phyloP scores from a whole-genome alignment of 2,113 vertebrate genomes.

The Eublepharis macularius region DNA sequence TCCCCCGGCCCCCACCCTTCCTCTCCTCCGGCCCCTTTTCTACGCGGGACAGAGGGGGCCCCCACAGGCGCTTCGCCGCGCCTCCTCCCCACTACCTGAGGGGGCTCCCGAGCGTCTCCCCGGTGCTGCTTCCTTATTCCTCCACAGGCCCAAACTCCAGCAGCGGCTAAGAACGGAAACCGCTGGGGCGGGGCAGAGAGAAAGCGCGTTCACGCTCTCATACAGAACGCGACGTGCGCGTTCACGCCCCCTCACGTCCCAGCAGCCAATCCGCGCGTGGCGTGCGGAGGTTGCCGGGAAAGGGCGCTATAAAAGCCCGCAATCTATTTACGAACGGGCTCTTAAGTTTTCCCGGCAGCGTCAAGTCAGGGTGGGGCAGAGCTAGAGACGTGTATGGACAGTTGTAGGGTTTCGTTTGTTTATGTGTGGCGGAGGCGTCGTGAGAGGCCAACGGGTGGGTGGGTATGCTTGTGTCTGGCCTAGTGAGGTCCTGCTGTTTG shows the following conservation, averaged over 20 bases:
- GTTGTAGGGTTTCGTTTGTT: neutral
- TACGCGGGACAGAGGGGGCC: too few species aligned
- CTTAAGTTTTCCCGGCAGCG: neutral
- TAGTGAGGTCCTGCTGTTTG: neutral
- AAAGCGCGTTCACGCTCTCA: slow-evolving; percentile 22
- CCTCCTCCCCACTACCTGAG: neutral
- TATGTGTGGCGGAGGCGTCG: neutral
- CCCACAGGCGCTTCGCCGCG: neutral
- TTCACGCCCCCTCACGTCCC: neutral
- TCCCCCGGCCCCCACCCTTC: neutral
- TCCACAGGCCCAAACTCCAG: slow-evolving; percentile 19
- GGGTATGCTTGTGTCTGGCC: neutral
- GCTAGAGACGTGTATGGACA: neutral
- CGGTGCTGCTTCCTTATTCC: slow-evolving; percentile 10
- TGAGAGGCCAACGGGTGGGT: neutral
- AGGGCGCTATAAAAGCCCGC: slow-evolving; percentile 30
- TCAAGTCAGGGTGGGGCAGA: too few species aligned
- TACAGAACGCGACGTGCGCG: slow-evolving; percentile 28
- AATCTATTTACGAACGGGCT: slow-evolving; percentile 16
- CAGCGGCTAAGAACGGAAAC: slow-evolving; percentile 23
- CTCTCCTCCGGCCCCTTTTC: neutral
- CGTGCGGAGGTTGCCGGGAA: slow-evolving; percentile 16
- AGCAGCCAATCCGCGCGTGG: neutral
- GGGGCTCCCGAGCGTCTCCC: neutral
- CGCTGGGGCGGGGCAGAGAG: slow-evolving; percentile 11